These are phyloP conservation scores for Tichodroma muraria DNA, from an alignment of 2,113 vertebrate species.

Conservation along the genomic window DNA sequence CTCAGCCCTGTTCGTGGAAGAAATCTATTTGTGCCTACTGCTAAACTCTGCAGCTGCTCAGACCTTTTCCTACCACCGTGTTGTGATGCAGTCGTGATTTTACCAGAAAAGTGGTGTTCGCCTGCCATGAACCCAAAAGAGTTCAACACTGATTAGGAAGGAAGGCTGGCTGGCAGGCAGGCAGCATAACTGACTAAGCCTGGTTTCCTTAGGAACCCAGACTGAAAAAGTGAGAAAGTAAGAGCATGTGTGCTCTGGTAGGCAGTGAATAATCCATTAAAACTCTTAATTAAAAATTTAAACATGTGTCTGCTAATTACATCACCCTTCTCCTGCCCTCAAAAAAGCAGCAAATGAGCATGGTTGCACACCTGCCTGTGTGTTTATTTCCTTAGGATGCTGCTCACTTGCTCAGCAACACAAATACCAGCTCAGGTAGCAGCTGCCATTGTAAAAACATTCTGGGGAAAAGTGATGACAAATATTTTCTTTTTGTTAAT, in stretches of 20 bases:
- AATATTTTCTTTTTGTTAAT: constrained; percentile 39
- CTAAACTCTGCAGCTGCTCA: neutral
- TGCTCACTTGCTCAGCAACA: constrained; percentile 49
- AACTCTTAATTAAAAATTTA: constrained; percentile 64
- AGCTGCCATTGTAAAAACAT: constrained; percentile 48
- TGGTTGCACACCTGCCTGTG: constrained; percentile 32
- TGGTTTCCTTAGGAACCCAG: constrained; percentile 61
- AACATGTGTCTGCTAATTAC: constrained; percentile 63
- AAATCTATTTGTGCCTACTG: neutral
- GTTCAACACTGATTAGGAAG: constrained; percentile 11
- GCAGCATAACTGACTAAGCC: constrained; percentile 31
- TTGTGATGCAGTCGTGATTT: constrained; percentile 17
- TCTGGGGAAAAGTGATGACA: constrained; percentile 2
- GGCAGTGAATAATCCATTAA: constrained; percentile 61
- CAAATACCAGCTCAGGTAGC: constrained; percentile 56
- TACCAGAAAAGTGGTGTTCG: neutral
- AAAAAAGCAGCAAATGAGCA: constrained; percentile 55
- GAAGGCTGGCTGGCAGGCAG: constrained; percentile 14
- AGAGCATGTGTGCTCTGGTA: constrained; percentile 46
- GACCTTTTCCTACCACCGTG: neutral
- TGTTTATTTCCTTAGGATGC: constrained; percentile 46
- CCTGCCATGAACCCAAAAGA: neutral
- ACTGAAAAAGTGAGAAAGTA: constrained; percentile 20
- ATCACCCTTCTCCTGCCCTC: constrained; percentile 37
- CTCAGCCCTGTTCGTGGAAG: neutral